Percentiles rank a stretch among this genome's conserved stretches.
Conservation (phyloP, 2,797 vertebrate species). For the Pipistrellus nathusii region DNA sequence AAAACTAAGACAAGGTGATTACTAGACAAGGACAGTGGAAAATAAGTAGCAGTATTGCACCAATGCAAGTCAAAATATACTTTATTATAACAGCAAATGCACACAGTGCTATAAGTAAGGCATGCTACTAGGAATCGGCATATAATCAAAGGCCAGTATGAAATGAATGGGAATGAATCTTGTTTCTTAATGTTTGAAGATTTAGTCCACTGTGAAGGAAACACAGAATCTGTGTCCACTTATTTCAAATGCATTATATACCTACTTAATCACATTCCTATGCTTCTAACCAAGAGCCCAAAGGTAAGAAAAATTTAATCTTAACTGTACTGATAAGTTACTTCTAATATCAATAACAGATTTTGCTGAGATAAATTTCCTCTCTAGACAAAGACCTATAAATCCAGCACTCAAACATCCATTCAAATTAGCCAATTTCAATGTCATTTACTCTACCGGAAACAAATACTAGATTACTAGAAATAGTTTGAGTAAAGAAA, state of each 20-base stretch:
- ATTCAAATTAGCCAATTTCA: slow-evolving; percentile 60
- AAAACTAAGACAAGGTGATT: slow-evolving; percentile 28
- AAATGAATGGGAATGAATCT: slow-evolving; percentile 82
- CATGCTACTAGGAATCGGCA: slow-evolving; percentile 85
- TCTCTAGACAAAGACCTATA: slow-evolving; percentile 57
- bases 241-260: slow-evolving; percentile 62
- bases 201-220: slow-evolving; percentile 1
- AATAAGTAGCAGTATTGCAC: slow-evolving; percentile 73
- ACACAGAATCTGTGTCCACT: slow-evolving; percentile 42
- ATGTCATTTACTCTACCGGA: slow-evolving; percentile 55
- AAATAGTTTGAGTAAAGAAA: slow-evolving; percentile 57
- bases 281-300: slow-evolving; percentile 57
- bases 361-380: slow-evolving; percentile 60
- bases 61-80: slow-evolving; percentile 88
- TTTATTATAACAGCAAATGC: slow-evolving; percentile 90
- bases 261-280: slow-evolving; percentile 56
- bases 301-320: slow-evolving; percentile 58
- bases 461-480: slow-evolving; percentile 58
- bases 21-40: slow-evolving; percentile 56
- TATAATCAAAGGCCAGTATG: slow-evolving; percentile 82
- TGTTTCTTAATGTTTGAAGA: slow-evolving; percentile 62
- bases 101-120: slow-evolving; percentile 87
- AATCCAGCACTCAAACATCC: slow-evolving; percentile 44
- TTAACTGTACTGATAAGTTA: slow-evolving; percentile 63
- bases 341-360: slow-evolving; percentile 33